Conservation (phyloP, 2,113 vertebrate genomes). For the Opisthocomus hoazin region DNA sequence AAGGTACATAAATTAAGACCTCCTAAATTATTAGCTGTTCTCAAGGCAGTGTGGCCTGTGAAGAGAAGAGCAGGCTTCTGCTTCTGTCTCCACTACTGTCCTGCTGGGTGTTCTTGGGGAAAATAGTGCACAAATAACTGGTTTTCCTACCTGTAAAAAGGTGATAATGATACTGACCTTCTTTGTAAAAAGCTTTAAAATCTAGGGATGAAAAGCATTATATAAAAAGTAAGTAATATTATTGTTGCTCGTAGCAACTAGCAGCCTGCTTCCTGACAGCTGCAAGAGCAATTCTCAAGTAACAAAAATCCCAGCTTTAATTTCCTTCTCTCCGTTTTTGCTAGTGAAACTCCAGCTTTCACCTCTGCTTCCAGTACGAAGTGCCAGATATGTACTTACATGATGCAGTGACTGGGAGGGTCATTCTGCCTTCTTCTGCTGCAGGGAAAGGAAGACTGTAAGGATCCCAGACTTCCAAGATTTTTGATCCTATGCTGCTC, state of each 20-base stretch:
- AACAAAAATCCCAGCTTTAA: neutral
- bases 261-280: constrained; percentile 1
- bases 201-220: neutral
- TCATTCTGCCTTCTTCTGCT: neutral
- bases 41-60: neutral
- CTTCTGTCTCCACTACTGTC: neutral
- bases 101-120: neutral
- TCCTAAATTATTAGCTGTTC: neutral
- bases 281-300: neutral
- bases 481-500: neutral
- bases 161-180: constrained; percentile 11
- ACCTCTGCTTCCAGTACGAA: neutral
- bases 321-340: neutral
- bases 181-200: constrained; percentile 15
- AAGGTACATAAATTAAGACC: neutral
- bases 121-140: neutral
- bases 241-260: constrained; percentile 30
- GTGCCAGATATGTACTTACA: neutral
- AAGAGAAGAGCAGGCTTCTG: neutral
- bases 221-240: neutral
- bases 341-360: neutral
- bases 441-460: neutral
- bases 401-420: neutral
- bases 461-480: fast-evolving
- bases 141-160: neutral